Base-by-base conservation (phyloP, 2,797 vertebrate genomes). In the Halcyon smyrnensis region DNA sequence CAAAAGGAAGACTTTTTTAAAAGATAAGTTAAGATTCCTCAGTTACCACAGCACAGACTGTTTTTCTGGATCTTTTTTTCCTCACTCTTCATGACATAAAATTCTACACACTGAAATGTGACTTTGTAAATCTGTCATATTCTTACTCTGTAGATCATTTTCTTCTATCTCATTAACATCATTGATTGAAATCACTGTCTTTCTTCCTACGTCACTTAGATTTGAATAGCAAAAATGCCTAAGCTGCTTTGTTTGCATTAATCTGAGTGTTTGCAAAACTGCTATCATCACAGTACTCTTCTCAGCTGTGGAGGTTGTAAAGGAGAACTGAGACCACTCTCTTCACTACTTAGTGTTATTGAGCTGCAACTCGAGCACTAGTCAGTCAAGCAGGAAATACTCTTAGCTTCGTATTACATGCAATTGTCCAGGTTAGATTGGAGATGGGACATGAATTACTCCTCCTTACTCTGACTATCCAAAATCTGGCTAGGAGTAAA, bases 271-370 rank as follows among this genome's bases (percentile, higher is more conserved):
- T 80, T 86, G 3, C 34, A 74, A 46, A 77, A 63, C 4, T 0
- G 2, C 36, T 46, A 1, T 69, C 21, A 14, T 28, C 37, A 25
- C 6, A 2, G 12, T 19, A n/a, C 20, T 46, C 17, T 65, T 80
- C 41, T 69, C 41, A 25, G 25, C 41, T 80, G 77, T 65, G 30
- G 48, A 77, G 18, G 23, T 1, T 76, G 14, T 12, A 39, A 76
- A 68, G 27, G 18, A 73, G 20, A 88, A 62, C 3, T 8, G 15
- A 85, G 9, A 20, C 32, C 0, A 0, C 34, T 48, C 10, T 60
- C 48, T 51, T 75, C 7, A 8, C 21, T 43, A 2, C n/a, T 59
- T 18, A 11, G 27, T 0, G 0, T 30, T 50, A n/a, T 7, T 34
- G 24, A 70, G 46, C 21, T 5, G 1, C 46, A 87, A 11, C 28